Percentiles rank a stretch among this genome's conserved stretches.
phyloP scores from a whole-genome alignment of 2,888 invertebrate species.

The Caenorhabditis panamensis region DNA sequence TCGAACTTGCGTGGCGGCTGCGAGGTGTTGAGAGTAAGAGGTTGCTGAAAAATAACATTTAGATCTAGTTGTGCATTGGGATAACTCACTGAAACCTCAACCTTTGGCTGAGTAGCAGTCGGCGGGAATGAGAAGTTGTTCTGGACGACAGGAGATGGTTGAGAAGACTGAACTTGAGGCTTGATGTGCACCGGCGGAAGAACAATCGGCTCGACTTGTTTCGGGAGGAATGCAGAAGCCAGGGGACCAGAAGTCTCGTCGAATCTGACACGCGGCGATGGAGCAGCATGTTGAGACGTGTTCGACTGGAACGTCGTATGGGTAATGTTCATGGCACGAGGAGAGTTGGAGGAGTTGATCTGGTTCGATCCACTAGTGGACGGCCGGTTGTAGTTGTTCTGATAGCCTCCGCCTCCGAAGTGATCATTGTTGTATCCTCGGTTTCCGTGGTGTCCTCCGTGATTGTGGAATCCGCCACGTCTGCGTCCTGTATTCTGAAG shows the following conservation, averaged over 20 bases:
- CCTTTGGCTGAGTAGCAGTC: constrained; percentile 7
- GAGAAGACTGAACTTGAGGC: neutral
- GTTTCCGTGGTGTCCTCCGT: constrained; percentile 1
- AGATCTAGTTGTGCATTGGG: too few species aligned
- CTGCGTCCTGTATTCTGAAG: constrained; percentile 24
- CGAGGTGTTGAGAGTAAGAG: constrained; percentile 30
- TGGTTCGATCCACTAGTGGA: constrained; percentile 18
- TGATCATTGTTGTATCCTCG: constrained; percentile 32
- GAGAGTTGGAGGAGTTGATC: neutral
- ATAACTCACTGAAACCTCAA: constrained; percentile 26
- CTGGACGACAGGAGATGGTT: constrained; percentile 6
- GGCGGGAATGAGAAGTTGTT: constrained; percentile 36
- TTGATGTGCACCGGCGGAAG: constrained; percentile 36
- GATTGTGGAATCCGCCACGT: constrained; percentile 12
- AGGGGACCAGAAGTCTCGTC: neutral
- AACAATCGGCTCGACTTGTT: constrained; percentile 20
- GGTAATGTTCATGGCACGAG: constrained; percentile 43
- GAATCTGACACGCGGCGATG: neutral
- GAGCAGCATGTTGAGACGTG: neutral
- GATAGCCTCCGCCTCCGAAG: constrained; percentile 4
- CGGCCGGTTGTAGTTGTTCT: constrained; percentile 20
- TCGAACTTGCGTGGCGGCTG: constrained; percentile 17
- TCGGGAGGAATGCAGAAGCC: neutral
- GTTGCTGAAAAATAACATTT: too few species aligned
- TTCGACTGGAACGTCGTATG: constrained; percentile 54